Conservation (phyloP, 2,797 vertebrate species). For the Melanotaenia boesemani region DNA sequence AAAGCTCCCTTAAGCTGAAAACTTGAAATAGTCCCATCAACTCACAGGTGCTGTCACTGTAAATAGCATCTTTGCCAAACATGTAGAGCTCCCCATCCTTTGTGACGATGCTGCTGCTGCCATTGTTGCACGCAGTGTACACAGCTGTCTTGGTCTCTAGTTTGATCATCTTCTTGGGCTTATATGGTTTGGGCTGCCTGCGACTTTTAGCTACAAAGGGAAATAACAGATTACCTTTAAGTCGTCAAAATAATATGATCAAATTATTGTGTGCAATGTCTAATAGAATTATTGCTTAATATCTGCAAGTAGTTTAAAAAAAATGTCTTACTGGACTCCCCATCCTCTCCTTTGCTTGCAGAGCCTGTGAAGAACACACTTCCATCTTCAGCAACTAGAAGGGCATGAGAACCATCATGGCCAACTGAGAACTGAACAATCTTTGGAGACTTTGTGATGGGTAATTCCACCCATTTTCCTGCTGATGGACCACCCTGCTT, state of each 20-base stretch:
- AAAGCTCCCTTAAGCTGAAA: not conserved
- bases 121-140: conserved; percentile 97
- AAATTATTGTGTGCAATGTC: not conserved
- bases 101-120: conserved; percentile 98
- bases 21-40: conserved; percentile 39
- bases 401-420: conserved; percentile 96
- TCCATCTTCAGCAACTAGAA: conserved; percentile 97
- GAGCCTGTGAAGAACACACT: conserved; percentile 98
- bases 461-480: conserved; percentile 98
- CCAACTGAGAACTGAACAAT: conserved; percentile 97
- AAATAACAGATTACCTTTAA: conserved; percentile 1
- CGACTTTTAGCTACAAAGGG: conserved; percentile 92
- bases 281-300: not conserved
- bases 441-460: conserved; percentile 98
- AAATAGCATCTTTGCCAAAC: conserved; percentile 99
- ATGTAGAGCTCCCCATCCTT: conserved; percentile 99
- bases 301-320: not conserved
- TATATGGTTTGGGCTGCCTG: conserved; percentile 97
- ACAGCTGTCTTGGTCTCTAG: conserved; percentile 96
- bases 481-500: conserved; percentile 98
- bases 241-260: not conserved
- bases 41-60: conserved; percentile 98
- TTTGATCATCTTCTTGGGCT: conserved; percentile 99
- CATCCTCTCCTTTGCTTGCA: conserved; percentile 98
- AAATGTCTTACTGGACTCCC: conserved; percentile 91